Conservation (phyloP, 2,888 invertebrate genomes). For the Drosophila mettleri region DNA sequence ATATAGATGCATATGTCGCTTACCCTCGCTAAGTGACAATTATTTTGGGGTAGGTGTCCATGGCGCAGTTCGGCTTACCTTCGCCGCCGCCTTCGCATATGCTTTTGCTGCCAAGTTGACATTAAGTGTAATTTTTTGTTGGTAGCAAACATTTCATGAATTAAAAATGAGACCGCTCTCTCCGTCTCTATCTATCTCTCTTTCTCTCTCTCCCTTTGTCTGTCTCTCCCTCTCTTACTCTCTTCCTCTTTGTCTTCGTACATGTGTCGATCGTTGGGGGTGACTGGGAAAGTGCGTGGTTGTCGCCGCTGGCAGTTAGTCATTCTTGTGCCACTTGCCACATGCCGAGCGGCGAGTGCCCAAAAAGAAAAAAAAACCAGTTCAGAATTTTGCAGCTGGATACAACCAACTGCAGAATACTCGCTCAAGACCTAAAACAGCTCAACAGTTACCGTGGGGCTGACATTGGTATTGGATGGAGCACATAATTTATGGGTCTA, state of each 20-base stretch:
- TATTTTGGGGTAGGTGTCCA: slow-evolving; percentile 60
- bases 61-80: slow-evolving; percentile 19
- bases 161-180: slow-evolving; percentile 65
- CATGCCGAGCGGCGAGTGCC: slow-evolving; percentile 13
- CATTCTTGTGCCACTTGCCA: slow-evolving; percentile 53
- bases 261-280: slow-evolving; percentile 29
- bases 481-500: no score
- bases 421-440: background rate
- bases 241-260: slow-evolving; percentile 13
- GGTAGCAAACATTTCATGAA: slow-evolving; percentile 77
- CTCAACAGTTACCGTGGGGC: background rate
- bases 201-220: background rate
- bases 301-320: slow-evolving; percentile 72
- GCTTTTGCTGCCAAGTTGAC: slow-evolving; percentile 50
- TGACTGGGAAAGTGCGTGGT: slow-evolving; percentile 65
- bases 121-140: slow-evolving; percentile 79
- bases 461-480: no score
- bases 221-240: no score
- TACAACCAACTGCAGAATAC: background rate
- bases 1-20: slow-evolving; percentile 19
- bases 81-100: slow-evolving; percentile 18
- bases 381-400: background rate
- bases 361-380: slow-evolving; percentile 7
- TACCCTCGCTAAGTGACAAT: slow-evolving; percentile 71
- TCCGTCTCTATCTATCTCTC: background rate